Conservation (phyloP, 2,113 vertebrate species). For the Manacus vitellinus region DNA sequence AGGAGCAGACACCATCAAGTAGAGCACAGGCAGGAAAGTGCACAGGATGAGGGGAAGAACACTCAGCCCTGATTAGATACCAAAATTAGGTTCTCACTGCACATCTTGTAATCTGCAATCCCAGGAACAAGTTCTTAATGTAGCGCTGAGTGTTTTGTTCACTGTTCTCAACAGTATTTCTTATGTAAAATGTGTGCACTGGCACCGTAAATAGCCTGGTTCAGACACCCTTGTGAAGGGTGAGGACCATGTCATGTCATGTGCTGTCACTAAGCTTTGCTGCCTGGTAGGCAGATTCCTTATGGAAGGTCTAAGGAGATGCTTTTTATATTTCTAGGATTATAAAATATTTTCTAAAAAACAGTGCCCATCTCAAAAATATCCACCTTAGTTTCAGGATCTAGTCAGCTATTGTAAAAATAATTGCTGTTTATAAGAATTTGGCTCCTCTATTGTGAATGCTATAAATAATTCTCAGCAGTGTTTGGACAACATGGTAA, state of each 20-base stretch:
- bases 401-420: not conserved
- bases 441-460: not conserved
- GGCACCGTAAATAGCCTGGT: not conserved
- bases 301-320: not conserved
- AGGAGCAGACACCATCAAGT: not conserved
- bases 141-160: not conserved
- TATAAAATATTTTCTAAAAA: not conserved
- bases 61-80: not conserved
- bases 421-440: not conserved
- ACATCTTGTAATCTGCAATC: not conserved
- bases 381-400: not conserved
- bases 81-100: not conserved
- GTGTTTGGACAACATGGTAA: not conserved
- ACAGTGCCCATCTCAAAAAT: not conserved
- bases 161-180: not conserved
- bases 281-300: not conserved
- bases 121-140: not conserved
- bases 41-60: not conserved
- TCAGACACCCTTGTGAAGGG: not conserved
- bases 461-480: slow-evolving; percentile 17
- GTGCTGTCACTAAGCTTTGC: not conserved
- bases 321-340: not conserved
- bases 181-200: not conserved
- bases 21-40: not conserved
- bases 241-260: not conserved